Base-by-base conservation (phyloP, 1,140 invertebrate species). In the Maniola jurtina region DNA sequence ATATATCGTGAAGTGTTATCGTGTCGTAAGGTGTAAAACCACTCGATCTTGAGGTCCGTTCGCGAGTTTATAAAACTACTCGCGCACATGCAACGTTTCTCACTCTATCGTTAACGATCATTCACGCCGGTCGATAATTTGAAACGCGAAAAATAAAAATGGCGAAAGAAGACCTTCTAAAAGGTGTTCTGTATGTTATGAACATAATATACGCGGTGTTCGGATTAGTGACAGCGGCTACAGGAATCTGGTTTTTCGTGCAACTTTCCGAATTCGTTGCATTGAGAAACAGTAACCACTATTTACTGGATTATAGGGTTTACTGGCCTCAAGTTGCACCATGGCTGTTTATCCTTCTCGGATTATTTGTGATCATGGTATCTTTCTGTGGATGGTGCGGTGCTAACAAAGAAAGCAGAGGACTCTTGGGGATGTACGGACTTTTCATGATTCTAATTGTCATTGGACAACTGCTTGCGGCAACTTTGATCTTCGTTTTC, bases 281-380 rank as follows among this genome's bases (percentile, higher is more conserved):
- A 0, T 60, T 90, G 58, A 79, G 88, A 60, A 90, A 90, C 54
- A 86, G 71, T 64, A 90, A 90, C 80, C 88, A 90, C 47, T 90
- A 90, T 48, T 47, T 90, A 16, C 40, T 90, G 71, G 88, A 90
- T 77, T 90, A 89, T 70, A 71, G 86, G 42, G 78, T 90, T 4
- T 90, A 90, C 71, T 90, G 88, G 88, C 88, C 86, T 8, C 88
- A 90, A 64, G 86, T 89, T 0, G 86, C 84, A 55, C 88, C 88
- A 83, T 90, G 88, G 88, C 76, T 90, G 50, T 90, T 90, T 66
- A 90, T 90, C 36, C 36, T 90, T 0, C 70, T 86, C 6, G 88
- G 88, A 42, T 47, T 90, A 13, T 84, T 86, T 56, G 79, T 90
- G 3, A 84, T 90, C 79, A 75, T 84, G 54, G 76, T 90, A 8